A percentile compares a stretch with the other conserved stretches of the same genome.
Evolutionary conservation across 1,140 invertebrate species (phyloP).

Genomic region (Lordiphosa clarofinis): DNA sequence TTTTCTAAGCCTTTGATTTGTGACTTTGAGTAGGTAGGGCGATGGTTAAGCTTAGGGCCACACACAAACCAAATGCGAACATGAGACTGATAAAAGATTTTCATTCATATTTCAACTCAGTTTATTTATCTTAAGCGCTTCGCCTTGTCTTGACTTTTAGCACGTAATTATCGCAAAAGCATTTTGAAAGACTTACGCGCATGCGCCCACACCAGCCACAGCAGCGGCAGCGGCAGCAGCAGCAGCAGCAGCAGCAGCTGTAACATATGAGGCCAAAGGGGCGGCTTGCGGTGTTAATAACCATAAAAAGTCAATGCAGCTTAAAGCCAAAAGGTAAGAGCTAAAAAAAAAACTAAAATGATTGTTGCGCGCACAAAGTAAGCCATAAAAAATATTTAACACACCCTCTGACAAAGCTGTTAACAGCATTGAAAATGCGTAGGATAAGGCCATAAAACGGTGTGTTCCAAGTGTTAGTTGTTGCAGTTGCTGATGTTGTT

Average conservation of each 20-base stretch:
- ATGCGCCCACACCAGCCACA: constrained; percentile 48
- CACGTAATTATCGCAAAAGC: constrained; percentile 62
- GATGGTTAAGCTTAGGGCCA: constrained; percentile 14
- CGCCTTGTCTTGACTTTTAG: constrained; percentile 63
- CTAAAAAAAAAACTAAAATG: constrained; percentile 36
- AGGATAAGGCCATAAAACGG: constrained; percentile 67
- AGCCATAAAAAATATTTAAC: constrained; percentile 77
- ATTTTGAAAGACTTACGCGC: constrained; percentile 28
- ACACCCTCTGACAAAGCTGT: constrained; percentile 74
- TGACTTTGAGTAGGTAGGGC: constrained; percentile 7
- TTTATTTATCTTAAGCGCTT: constrained; percentile 54
- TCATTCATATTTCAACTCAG: too few relatives aligned
- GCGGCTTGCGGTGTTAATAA: constrained; percentile 56
- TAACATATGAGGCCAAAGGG: constrained; percentile 34
- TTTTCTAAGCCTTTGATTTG: constrained; percentile 9
- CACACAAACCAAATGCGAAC: constrained; percentile 17
- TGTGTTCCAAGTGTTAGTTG: too few relatives aligned
- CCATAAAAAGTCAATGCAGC: constrained; percentile 53
- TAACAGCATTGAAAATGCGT: constrained; percentile 70
- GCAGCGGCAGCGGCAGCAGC: constrained; percentile 15
- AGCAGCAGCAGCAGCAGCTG: constrained; percentile 15
- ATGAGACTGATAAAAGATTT: constrained; percentile 18
- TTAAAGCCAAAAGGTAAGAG: constrained; percentile 27
- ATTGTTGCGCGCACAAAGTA: constrained; percentile 62
- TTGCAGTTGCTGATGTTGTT: too few relatives aligned